A percentile compares a stretch with the other conserved stretches of the same genome.
phyloP scores from a whole-genome alignment of 2,113 vertebrate species.

The Prionailurus bengalensis region DNA sequence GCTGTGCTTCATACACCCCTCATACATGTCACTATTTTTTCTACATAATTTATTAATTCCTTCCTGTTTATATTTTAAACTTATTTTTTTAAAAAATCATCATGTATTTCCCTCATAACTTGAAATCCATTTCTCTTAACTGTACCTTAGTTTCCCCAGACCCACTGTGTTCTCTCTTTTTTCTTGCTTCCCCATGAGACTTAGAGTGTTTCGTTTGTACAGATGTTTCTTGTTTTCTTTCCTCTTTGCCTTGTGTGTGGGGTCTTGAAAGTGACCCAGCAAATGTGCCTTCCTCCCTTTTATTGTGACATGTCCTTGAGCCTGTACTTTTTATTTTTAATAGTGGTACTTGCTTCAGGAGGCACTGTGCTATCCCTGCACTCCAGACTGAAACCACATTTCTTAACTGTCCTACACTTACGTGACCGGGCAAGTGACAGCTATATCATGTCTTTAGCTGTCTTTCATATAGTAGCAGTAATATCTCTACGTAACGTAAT shows the following conservation, averaged over 20 bases:
- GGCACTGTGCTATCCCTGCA: not conserved
- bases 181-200: not conserved
- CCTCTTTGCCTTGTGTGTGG: not conserved
- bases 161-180: not conserved
- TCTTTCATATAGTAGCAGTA: slow-evolving; percentile 10
- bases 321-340: slow-evolving; percentile 40
- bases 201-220: not conserved
- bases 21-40: not conserved
- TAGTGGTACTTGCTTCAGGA: not conserved
- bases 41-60: not conserved
- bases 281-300: not conserved
- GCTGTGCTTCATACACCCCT: not conserved
- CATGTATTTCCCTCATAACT: not conserved
- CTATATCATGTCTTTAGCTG: not conserved
- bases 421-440: slow-evolving; percentile 6
- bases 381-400: not conserved
- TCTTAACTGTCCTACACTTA: not conserved
- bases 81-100: not conserved
- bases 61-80: not conserved
- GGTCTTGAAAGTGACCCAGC: not conserved
- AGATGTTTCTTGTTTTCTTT: not conserved
- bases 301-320: not conserved
- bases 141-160: not conserved
- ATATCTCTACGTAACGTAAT: slow-evolving; percentile 37
- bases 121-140: not conserved